phyloP scores from a whole-genome alignment of 2,797 vertebrate species.

The Syngnathus rostellatus region DNA sequence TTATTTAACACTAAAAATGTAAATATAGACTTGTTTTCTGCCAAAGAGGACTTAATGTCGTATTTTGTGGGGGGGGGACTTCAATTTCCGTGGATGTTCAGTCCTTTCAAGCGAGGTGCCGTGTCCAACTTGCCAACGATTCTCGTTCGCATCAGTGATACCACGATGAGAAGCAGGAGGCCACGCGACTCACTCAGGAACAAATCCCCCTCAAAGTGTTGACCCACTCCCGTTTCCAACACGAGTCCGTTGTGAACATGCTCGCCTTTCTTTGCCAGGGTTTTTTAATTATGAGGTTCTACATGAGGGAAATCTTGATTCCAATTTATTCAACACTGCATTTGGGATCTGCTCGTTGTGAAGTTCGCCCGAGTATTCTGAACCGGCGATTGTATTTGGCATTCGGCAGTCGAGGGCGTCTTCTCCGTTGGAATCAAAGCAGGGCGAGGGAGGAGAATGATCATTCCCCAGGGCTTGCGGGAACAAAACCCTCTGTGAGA shows the following conservation, averaged over 20 bases:
- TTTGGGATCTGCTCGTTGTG: background rate
- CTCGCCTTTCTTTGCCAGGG: constrained; percentile 8
- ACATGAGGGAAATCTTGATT: constrained; percentile 8
- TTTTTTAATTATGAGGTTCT: constrained; percentile 24
- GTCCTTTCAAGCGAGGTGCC: too few relatives aligned
- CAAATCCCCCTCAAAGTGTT: constrained; percentile 57
- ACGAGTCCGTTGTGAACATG: constrained; percentile 29
- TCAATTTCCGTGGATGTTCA: too few relatives aligned
- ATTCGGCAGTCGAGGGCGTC: constrained; percentile 8
- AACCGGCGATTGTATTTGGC: constrained; percentile 1
- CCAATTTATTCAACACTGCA: constrained; percentile 2
- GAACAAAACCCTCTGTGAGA: constrained; percentile 11
- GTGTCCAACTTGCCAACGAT: too few relatives aligned
- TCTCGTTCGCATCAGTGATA: too few relatives aligned
- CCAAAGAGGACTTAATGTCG: too few relatives aligned
- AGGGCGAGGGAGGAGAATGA: constrained; percentile 4
- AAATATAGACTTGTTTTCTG: too few relatives aligned
- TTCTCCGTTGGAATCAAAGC: constrained; percentile 21
- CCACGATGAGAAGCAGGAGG: constrained; percentile 54
- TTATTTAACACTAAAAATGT: too few relatives aligned
- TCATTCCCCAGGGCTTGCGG: constrained; percentile 10
- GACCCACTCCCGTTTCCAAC: constrained; percentile 58
- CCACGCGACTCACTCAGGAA: constrained; percentile 44
- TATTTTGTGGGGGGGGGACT: too few relatives aligned
- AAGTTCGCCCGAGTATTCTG: constrained; percentile 1